Base-by-base conservation (phyloP, 2,113 vertebrate species). In the Lutjanus erythropterus region DNA sequence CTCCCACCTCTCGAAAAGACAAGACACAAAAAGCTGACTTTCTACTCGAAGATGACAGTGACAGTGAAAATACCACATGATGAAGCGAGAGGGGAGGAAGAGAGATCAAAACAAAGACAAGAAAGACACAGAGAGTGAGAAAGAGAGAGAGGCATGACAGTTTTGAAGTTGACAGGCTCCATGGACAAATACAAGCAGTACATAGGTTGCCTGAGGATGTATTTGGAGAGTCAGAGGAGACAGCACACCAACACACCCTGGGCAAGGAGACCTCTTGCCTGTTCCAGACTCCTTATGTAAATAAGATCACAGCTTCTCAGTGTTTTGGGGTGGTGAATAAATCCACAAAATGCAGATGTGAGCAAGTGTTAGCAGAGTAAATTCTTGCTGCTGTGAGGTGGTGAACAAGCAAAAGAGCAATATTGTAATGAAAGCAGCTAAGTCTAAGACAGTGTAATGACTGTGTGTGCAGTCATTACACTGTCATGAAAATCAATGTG, bases 261-360 rank as follows among this genome's bases (percentile, higher is more conserved):
- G 91, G 90, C 91, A 92, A 93, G 88, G 91, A 89, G 88, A 89
- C 65, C 61, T 71, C 82, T 82, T 66, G 71, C 84, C 58, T 73
- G 64, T 70, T 86, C 73, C 77, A 89, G 35, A 72, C 80, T 81
- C 64, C 58, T 86, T 83, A 91, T 92, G 85, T 79, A 88, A 92
- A 92, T 92, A 55, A 80, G 33, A 83, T 83, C 87, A 90, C 75
- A 69, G 70, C 59, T 70, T 84, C 69, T 72, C 47, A 31, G 53
- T 25, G 29, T 89, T 81, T 78, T 49, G 25, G 59, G 25, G 37
- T 60, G 29, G 76, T 81, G 60, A 86, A 87, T 78, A 77, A 29
- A 83, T 50, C 37, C 29, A 9, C 39, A 44, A 84, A 64, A 75
- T 72, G 56, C 52, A 80, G 78, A 68, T 65, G 59, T 65, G 27